A percentile compares a stretch with the other conserved stretches of the same genome.
Evolutionary conservation across 2,113 vertebrate genomes (phyloP).

Genomic region (Mustela lutreola): DNA sequence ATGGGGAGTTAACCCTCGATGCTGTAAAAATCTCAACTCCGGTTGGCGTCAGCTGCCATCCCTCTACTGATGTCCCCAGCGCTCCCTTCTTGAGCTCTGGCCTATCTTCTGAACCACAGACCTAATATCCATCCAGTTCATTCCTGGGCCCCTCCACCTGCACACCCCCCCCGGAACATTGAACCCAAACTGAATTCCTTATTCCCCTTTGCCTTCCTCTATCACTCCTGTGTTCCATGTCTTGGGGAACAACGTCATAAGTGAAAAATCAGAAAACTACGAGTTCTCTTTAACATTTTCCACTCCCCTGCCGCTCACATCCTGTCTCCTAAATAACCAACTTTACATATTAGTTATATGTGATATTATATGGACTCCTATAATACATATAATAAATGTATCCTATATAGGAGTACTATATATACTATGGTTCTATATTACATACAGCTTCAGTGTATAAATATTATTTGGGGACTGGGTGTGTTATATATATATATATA

Average conservation of each 20-base stretch:
- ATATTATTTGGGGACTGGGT: not conserved
- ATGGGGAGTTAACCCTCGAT: not conserved
- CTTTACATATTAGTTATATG: not conserved
- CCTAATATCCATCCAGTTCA: not conserved
- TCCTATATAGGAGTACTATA: not conserved
- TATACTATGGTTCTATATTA: not conserved
- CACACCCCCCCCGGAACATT: accelerated
- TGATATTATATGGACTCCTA: not conserved
- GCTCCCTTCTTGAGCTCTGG: not conserved
- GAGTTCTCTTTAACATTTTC: constrained; percentile 1
- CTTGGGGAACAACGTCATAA: not conserved
- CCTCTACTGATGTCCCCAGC: not conserved
- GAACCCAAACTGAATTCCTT: not conserved
- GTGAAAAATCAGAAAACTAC: not conserved
- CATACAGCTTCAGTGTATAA: not conserved
- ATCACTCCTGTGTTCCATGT: not conserved
- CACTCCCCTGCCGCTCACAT: not conserved
- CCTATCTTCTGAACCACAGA: not conserved
- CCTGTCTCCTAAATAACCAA: not conserved
- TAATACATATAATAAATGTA: not conserved
- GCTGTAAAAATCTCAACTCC: not conserved
- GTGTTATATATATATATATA: not conserved
- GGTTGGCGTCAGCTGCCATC: not conserved
- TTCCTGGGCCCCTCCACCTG: not conserved
- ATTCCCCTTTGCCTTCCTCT: not conserved